Evolutionary conservation across 1,140 invertebrate genomes (phyloP).

Genomic region (Saxidomus purpurata): DNA sequence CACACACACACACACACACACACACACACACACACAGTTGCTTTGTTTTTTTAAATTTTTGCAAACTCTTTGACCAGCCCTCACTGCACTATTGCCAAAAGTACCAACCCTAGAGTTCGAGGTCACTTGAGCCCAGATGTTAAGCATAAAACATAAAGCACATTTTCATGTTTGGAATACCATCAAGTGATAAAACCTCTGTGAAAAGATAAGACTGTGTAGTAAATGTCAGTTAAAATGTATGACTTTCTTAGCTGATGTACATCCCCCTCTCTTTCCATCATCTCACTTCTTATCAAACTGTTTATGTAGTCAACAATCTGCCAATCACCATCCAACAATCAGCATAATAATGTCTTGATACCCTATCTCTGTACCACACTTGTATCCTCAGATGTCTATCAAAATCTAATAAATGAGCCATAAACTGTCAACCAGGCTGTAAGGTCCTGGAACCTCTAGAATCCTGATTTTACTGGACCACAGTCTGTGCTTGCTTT

Average conservation of each 20-base stretch:
- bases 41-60: too few relatives aligned
- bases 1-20: too few relatives aligned
- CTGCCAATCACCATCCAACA: neutral
- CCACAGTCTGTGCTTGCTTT: too few relatives aligned
- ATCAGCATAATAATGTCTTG: neutral
- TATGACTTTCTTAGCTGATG: neutral
- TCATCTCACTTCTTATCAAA: conserved; percentile 8
- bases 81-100: too few relatives aligned
- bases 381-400: neutral
- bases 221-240: conserved; percentile 11
- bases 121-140: neutral
- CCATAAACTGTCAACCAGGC: neutral
- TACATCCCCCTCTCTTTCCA: neutral
- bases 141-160: neutral
- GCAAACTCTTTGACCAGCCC: too few relatives aligned
- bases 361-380: neutral
- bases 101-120: too few relatives aligned
- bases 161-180: neutral
- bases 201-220: neutral
- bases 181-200: neutral
- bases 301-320: conserved; percentile 5
- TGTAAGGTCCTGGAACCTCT: neutral
- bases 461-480: too few relatives aligned
- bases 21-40: too few relatives aligned
- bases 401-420: conserved; percentile 9